Percentiles rank a stretch among this genome's conserved stretches.
phyloP scores from a whole-genome alignment of 2,888 invertebrate species.

The Orthosia gracilis region DNA sequence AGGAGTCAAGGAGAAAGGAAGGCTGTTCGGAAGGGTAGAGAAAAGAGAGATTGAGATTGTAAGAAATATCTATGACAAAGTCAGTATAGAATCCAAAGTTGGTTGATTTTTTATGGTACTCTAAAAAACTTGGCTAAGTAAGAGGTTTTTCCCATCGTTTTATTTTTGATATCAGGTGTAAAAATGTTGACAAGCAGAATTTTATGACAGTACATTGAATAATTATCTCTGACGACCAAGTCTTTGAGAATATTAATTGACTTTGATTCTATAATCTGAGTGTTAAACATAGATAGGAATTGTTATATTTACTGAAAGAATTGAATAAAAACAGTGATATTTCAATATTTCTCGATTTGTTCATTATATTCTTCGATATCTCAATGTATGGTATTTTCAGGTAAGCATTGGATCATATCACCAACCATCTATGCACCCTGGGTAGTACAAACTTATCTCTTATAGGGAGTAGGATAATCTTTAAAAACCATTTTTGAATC shows the following conservation, averaged over 20 bases:
- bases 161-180: neutral
- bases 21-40: neutral
- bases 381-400: slow-evolving; percentile 75
- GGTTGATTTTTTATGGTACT: neutral
- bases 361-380: slow-evolving; percentile 46
- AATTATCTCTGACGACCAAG: neutral
- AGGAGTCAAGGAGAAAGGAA: neutral
- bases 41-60: slow-evolving; percentile 11
- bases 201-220: too few species aligned
- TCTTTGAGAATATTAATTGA: neutral
- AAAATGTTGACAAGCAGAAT: too few species aligned
- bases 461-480: neutral
- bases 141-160: neutral
- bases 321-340: slow-evolving; percentile 40
- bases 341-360: slow-evolving; percentile 20
- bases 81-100: slow-evolving; percentile 15
- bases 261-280: slow-evolving; percentile 17
- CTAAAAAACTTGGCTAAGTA: neutral
- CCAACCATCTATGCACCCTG: slow-evolving; percentile 30
- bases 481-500: neutral
- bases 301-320: slow-evolving; percentile 35
- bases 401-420: slow-evolving; percentile 73
- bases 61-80: slow-evolving; percentile 4
- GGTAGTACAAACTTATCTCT: slow-evolving; percentile 32
- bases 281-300: neutral